Evolutionary conservation across 2,797 vertebrate genomes (phyloP), one percentile per base, ranked within the genome.

Genomic region (Todus mexicanus): DNA sequence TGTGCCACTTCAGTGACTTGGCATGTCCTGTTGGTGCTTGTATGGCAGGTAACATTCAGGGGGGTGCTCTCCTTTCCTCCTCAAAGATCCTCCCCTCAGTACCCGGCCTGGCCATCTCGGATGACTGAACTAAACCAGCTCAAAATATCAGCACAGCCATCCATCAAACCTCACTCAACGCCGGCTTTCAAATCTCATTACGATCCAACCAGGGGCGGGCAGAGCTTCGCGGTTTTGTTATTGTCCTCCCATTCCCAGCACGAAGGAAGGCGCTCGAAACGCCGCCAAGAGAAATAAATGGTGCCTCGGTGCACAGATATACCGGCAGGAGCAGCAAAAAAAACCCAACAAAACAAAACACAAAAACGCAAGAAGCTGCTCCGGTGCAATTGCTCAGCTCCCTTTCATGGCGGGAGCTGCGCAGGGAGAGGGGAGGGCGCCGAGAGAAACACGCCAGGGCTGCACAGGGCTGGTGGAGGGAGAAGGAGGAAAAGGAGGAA

Each of bases 331-430:
- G n/a, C n/a, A n/a, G n/a, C n/a, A n/a, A n/a, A n/a, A n/a, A n/a
- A n/a, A n/a, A n/a, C n/a, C n/a, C n/a, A n/a, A n/a, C n/a, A n/a
- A n/a, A n/a, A n/a, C n/a, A n/a, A n/a, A n/a, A n/a, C n/a, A n/a
- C n/a, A n/a, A n/a, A n/a, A n/a, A n/a, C n/a, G n/a, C n/a, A n/a
- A n/a, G 68, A 54, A 57, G 61, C 90, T 74, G 77, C 95, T 95
- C 83, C 25, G 43, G 89, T 76, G 91, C 90, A 71, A 82, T 88
- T 89, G 94, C 87, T 93, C 80, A 89, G 92, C 93, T 96, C 94
- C 74, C 48, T 94, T 92, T 94, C 77, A 42, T 40, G 91, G 68
- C 21, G 90, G 33, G 94, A 87, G 81, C 90, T 35, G 95, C 94
- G 59, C 90, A 66, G 94, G 23, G 77, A 92, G 90, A 85, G 81